Evolutionary conservation across 1,140 invertebrate genomes (phyloP).

Genomic region (Campodea augens): DNA sequence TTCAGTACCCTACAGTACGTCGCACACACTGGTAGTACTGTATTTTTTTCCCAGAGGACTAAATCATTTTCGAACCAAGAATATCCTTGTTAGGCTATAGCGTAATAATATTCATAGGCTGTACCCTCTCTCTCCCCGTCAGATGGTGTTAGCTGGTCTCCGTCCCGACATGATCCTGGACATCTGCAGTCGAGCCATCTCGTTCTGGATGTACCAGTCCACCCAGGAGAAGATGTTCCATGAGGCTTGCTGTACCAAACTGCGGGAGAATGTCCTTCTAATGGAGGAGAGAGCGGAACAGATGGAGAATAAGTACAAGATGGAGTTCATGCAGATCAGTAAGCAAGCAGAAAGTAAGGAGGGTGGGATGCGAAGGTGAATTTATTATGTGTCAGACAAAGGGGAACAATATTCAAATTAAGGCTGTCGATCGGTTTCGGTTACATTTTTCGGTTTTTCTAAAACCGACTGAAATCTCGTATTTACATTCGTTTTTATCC

Average conservation of each 20-base stretch:
- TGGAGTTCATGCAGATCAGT: not conserved
- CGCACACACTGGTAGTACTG: no score
- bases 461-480: no score
- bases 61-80: no score
- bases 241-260: not conserved
- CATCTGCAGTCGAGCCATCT: not conserved
- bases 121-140: not conserved
- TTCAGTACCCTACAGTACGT: no score
- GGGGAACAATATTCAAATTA: no score
- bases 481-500: no score
- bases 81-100: no score
- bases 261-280: not conserved
- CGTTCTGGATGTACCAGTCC: conserved; percentile 7
- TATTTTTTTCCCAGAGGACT: no score
- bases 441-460: no score
- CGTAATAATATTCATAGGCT: no score
- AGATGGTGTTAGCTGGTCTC: conserved; percentile 6
- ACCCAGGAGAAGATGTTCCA: conserved; percentile 1
- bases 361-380: not conserved
- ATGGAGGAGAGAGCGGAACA: not conserved
- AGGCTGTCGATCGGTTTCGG: no score
- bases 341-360: not conserved
- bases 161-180: conserved; percentile 4
- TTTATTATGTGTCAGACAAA: no score
- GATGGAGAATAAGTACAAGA: not conserved